Evolutionary conservation across 2,113 vertebrate species (phyloP).

Genomic region (Brachyhypopomus occidentalis): DNA sequence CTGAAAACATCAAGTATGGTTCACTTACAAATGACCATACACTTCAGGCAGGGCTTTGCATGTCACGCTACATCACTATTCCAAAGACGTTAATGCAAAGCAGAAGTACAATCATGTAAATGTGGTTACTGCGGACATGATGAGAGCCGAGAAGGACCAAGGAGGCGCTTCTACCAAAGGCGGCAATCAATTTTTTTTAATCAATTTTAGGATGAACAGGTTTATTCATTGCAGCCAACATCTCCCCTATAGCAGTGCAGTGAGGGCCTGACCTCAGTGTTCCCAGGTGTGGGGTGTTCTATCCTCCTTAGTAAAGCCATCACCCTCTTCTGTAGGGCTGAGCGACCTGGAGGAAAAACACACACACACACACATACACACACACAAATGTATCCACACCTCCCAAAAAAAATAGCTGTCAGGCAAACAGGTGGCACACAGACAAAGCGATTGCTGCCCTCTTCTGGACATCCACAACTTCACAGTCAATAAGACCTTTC

Average conservation of each 20-base stretch:
- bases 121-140: too few relatives aligned
- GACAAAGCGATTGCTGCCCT: conserved; percentile 27
- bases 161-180: neutral
- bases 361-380: neutral
- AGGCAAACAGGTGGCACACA: neutral
- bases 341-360: conserved; percentile 77
- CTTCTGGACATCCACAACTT: neutral
- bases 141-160: too few relatives aligned
- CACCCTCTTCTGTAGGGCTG: conserved; percentile 93
- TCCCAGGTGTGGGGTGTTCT: conserved; percentile 93
- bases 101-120: too few relatives aligned
- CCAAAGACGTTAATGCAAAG: too few relatives aligned
- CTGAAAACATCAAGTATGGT: too few relatives aligned
- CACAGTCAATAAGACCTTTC: neutral
- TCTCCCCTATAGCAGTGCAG: neutral
- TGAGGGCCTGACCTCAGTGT: conserved; percentile 82
- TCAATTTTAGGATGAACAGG: neutral
- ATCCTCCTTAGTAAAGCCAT: conserved; percentile 92
- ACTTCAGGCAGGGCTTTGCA: too few relatives aligned
- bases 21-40: too few relatives aligned
- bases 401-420: too few relatives aligned
- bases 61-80: too few relatives aligned
- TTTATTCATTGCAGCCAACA: neutral
- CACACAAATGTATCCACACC: neutral
- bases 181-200: neutral